Evolutionary conservation across 2,797 vertebrate genomes (phyloP), one percentile per base, ranked within the genome.

Genomic region (Distichodus sexfasciatus): DNA sequence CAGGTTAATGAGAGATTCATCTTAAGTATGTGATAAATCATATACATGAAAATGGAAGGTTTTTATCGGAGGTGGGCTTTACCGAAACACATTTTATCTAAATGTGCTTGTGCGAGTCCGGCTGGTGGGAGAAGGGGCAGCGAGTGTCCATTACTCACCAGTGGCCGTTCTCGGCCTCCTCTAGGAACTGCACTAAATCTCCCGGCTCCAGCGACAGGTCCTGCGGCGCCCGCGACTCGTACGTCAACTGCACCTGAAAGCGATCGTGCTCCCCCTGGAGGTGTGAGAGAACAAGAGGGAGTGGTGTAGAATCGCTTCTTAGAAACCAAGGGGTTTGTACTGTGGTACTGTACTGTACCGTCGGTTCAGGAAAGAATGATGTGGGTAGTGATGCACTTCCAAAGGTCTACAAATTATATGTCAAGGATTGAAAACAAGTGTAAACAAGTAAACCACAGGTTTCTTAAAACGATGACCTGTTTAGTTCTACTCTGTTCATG

Each of bases 231-330:
- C 77, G 86, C 33, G 90, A 85, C 70, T 94, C 91, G 8, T 87
- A 93, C 6, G 87, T 92, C 79, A 93, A 84, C 79, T 94, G 93
- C 59, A 93, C 90, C 47, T 83, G 91, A 74, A 93, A 95, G 55
- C 87, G 86, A 40, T 86, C 86, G 1, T 66, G 85, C 78, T 81
- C 89, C 28, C 75, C 84, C 92, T 96, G 53, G 53, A 85, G 81
- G 19, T 68, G 75, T 0, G 1, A 79, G 71, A 78, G 26, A n/a
- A n/a, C n/a, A n/a, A n/a, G n/a, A n/a, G n/a, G n/a, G n/a, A n/a
- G n/a, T n/a, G n/a, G n/a, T n/a, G n/a, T n/a, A n/a, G n/a, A n/a
- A n/a, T n/a, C n/a, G n/a, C n/a, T n/a, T n/a, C n/a, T n/a, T n/a
- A n/a, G n/a, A n/a, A n/a, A n/a, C n/a, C n/a, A n/a, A n/a, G n/a